A percentile compares a stretch with the other conserved stretches of the same genome.
phyloP scores from a whole-genome alignment of 1,140 invertebrate species.

The Diuraphis noxia region DNA sequence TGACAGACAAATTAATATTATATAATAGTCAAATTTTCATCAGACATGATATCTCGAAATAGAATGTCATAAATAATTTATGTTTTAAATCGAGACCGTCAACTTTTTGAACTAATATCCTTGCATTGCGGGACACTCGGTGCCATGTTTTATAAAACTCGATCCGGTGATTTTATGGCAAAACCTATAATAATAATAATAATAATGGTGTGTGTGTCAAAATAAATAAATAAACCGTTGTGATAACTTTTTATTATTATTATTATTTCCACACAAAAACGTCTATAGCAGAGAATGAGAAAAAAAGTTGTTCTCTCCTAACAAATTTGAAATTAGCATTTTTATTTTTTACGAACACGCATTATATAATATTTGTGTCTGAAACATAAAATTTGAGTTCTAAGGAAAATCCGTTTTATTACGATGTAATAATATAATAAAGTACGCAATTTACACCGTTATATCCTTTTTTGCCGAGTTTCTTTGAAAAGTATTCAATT shows the following conservation, averaged over 20 bases:
- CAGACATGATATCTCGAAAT: not conserved
- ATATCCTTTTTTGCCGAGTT: not conserved
- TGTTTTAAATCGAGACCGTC: not conserved
- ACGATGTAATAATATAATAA: not conserved
- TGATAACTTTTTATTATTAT: not conserved
- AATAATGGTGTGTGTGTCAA: not conserved
- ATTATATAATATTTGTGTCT: not conserved
- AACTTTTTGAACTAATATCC: not conserved
- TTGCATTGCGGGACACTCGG: not conserved
- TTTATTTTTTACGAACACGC: not conserved
- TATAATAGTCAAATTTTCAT: conserved; percentile 4
- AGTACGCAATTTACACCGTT: not conserved
- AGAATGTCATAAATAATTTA: conserved; percentile 17
- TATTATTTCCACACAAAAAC: not conserved
- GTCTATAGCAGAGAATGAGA: not conserved
- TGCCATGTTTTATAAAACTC: not conserved
- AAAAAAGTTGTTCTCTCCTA: not conserved
- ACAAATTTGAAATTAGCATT: not conserved
- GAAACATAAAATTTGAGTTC: not conserved
- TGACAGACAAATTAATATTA: not conserved
- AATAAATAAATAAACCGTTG: not conserved
- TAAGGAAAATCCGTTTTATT: not conserved
- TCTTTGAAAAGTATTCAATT: not conserved
- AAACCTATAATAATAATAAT: not conserved
- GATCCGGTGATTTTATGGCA: not conserved